A percentile compares a stretch with the other conserved stretches of the same genome.
phyloP scores from a whole-genome alignment of 2,888 invertebrate species.

The Drosophila suboccidentalis region DNA sequence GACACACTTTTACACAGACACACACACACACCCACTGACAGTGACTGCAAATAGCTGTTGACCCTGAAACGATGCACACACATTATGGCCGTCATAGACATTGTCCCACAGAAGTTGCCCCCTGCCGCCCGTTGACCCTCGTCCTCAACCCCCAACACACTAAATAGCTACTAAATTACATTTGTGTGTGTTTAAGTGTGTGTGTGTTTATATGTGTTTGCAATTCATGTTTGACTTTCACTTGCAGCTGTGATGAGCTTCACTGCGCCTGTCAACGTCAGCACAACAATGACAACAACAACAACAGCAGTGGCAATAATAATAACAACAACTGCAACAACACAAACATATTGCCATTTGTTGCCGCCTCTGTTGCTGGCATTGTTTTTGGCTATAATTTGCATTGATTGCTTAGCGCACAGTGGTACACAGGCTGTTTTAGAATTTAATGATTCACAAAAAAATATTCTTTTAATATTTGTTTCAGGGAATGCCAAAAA shows the following conservation, averaged over 20 bases:
- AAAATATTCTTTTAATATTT: background rate
- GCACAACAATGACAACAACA: conserved; percentile 32
- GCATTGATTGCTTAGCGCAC: conserved; percentile 65
- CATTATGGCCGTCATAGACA: conserved; percentile 34
- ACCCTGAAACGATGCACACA: conserved; percentile 65
- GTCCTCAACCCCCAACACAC: conserved; percentile 5
- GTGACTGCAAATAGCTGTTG: conserved; percentile 59
- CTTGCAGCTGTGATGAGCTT: conserved; percentile 74
- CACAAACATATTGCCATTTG: conserved; percentile 37
- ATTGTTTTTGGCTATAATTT: conserved; percentile 67
- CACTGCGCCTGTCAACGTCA: conserved; percentile 62
- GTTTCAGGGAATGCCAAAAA: too few species aligned
- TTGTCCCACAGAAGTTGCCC: conserved; percentile 23
- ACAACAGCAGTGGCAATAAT: conserved; percentile 23
- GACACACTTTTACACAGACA: conserved; percentile 13
- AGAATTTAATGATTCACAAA: background rate
- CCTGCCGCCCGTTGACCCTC: conserved; percentile 14
- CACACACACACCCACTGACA: conserved; percentile 22
- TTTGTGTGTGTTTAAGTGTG: conserved; percentile 21
- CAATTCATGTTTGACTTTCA: conserved; percentile 75
- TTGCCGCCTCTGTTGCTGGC: conserved; percentile 39
- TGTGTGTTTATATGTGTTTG: conserved; percentile 32
- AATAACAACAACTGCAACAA: conserved; percentile 26
- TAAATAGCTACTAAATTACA: conserved; percentile 47
- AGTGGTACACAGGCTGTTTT: conserved; percentile 25